Evolutionary conservation across 2,888 invertebrate species (phyloP).

Genomic region (Chrysolina oricalcia): DNA sequence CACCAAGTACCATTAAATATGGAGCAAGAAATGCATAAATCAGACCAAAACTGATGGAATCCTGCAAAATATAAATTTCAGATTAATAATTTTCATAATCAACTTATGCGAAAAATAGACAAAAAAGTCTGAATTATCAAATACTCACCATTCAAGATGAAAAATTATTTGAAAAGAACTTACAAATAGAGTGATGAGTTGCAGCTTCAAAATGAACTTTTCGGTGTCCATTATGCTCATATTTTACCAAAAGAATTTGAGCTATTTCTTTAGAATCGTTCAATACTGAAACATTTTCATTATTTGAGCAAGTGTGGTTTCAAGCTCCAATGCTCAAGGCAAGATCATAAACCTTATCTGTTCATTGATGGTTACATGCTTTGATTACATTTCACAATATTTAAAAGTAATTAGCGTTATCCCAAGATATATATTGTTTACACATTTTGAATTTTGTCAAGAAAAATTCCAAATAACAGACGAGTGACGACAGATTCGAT

Average conservation of each 20-base stretch:
- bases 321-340: constrained; percentile 27
- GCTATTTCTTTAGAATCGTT: not conserved
- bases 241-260: too few relatives aligned
- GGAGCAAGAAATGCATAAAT: constrained; percentile 56
- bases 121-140: not conserved
- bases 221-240: constrained; percentile 33
- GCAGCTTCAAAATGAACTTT: constrained; percentile 42
- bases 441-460: constrained; percentile 5
- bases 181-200: constrained; percentile 51
- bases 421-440: not conserved
- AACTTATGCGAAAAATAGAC: not conserved
- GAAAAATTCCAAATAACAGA: not conserved
- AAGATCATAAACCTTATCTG: constrained; percentile 17
- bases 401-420: constrained; percentile 3
- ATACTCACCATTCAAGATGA: not conserved
- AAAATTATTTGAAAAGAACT: constrained; percentile 29
- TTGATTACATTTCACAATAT: constrained; percentile 12
- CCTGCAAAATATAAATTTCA: constrained; percentile 42
- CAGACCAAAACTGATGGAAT: constrained; percentile 56
- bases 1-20: constrained; percentile 54
- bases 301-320: constrained; percentile 26
- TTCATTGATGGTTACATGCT: constrained; percentile 9
- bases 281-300: constrained; percentile 1
- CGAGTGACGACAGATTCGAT: not conserved
- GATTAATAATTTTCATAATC: not conserved